A percentile compares a stretch with the other conserved stretches of the same genome.
Conservation (phyloP, 2,888 invertebrate genomes). For the Gandaritis pyraliata region DNA sequence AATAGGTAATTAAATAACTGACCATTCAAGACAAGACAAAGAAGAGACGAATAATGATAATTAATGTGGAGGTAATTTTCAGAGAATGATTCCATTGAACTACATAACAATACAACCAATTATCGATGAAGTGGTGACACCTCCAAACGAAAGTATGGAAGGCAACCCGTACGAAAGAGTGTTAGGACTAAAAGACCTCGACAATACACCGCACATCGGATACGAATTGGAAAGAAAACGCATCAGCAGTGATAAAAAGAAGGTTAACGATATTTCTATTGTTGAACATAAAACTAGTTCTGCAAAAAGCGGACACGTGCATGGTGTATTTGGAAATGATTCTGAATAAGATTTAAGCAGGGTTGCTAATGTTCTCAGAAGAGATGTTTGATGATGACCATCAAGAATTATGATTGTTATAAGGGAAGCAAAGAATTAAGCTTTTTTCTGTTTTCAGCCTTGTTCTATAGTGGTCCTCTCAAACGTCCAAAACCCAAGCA, state of each 20-base stretch:
- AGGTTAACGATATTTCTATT: constrained; percentile 46
- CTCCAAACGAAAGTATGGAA: constrained; percentile 40
- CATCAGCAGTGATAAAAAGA: constrained; percentile 43
- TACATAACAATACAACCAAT: constrained; percentile 47
- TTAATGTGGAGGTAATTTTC: constrained; percentile 35
- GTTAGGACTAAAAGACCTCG: constrained; percentile 45
- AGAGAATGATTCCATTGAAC: constrained; percentile 60
- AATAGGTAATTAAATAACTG: too few species aligned
- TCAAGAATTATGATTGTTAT: too few species aligned
- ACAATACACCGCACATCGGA: constrained; percentile 46
- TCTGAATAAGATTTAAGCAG: background rate
- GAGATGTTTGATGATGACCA: too few species aligned
- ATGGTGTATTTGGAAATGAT: background rate
- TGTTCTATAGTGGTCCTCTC: constrained; percentile 73
- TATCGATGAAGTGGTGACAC: constrained; percentile 39
- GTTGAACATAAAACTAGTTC: constrained; percentile 1
- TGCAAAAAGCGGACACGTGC: background rate
- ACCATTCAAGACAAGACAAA: too few species aligned
- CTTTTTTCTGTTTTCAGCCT: constrained; percentile 56
- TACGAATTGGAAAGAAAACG: constrained; percentile 44
- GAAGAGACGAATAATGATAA: background rate
- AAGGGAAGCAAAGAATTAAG: constrained; percentile 10
- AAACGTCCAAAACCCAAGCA: constrained; percentile 65
- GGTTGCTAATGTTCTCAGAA: too few species aligned
- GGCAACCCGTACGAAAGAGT: constrained; percentile 49